A percentile compares a stretch with the other conserved stretches of the same genome.
Conservation (phyloP, 1,140 invertebrate genomes). For the Orchestia grillus region DNA sequence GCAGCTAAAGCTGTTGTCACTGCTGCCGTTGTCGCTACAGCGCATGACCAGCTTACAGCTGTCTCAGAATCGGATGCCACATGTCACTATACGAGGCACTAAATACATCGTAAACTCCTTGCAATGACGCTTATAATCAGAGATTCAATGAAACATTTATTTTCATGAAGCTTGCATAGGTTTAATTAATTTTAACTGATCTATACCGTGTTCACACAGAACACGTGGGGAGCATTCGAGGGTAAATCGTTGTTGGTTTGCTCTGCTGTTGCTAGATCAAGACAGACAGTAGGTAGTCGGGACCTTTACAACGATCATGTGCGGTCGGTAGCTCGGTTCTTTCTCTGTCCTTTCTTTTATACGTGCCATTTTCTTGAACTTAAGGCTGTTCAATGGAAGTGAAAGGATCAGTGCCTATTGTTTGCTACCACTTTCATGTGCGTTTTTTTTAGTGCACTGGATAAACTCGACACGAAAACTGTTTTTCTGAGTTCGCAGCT, state of each 20-base stretch:
- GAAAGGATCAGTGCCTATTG: background rate
- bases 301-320: background rate
- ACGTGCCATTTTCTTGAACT: slow-evolving; percentile 12
- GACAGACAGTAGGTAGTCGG: slow-evolving; percentile 22
- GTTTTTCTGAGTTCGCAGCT: background rate
- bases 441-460: background rate
- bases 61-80: background rate
- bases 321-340: background rate
- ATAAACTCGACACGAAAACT: background rate
- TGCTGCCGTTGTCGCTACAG: background rate
- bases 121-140: background rate
- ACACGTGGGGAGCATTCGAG: slow-evolving; percentile 2
- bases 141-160: background rate
- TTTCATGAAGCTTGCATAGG: background rate
- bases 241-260: slow-evolving; percentile 14
- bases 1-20: background rate
- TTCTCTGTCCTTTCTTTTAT: slow-evolving; percentile 13
- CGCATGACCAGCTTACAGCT: slow-evolving; percentile 31
- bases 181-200: background rate
- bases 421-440: background rate
- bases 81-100: background rate
- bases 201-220: background rate
- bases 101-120: background rate
- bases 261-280: background rate
- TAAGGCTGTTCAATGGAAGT: background rate